Evolutionary conservation across 2,113 vertebrate genomes (phyloP), one percentile per base, ranked within the genome.

Genomic region (Gasterosteus nipponicus): DNA sequence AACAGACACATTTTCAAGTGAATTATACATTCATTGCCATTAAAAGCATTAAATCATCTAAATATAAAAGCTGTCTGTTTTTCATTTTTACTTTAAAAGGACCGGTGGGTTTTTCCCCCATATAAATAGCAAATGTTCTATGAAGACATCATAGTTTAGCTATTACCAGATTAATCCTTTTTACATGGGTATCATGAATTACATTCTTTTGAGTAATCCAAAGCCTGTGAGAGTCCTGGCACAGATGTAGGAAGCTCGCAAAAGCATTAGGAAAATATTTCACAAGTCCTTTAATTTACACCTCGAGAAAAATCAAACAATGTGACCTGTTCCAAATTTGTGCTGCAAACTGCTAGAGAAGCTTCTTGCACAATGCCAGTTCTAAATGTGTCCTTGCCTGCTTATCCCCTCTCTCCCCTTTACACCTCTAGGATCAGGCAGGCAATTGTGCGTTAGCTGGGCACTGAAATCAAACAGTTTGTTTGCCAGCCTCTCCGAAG

Each of bases 121-220:
- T 74, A 68, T 60, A 61, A 62, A 71, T 19, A 81, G 70, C 70
- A 76, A 78, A 39, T 6, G 2, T 73, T 87, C 75, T 73, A 58
- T 54, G 71, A 71, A 80, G 74, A 87, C 75, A 83, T 71, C 85
- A 85, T 81, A 81, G 80, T 87, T 84, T 83, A 77, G 80, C 87
- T 79, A 69, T 83, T 84, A 84, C 80, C 80, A 90, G 83, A 90
- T 85, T 87, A 83, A 73, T 86, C 70, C 63, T 88, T 80, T 93
- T 87, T 92, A 91, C 90, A 86, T 78, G 60, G 64, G 87, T 80
- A 78, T 91, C 73, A 63, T 80, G 75, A 90, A 84, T 87, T 93
- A 93, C 93, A 94, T 94, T 93, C 92, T 89, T 90, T 85, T 80
- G 79, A 85, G 80, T 86, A 86, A 91, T 89, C 87, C 47, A 62